Evolutionary conservation across 2,888 invertebrate species (phyloP).

Genomic region (Agapetus fuscipes): DNA sequence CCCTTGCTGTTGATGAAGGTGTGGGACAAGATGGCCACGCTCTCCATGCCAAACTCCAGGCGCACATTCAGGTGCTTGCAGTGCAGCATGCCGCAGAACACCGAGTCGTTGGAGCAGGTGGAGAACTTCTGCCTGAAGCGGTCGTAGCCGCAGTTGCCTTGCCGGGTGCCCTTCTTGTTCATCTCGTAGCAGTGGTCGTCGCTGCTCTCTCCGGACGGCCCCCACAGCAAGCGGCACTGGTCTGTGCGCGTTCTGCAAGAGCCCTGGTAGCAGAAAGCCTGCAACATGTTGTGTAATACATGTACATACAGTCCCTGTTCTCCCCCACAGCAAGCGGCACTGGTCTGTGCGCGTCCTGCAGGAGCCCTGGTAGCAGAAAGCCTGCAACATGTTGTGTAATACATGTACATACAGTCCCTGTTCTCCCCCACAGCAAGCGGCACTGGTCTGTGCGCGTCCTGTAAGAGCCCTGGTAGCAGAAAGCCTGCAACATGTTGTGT

Average conservation of each 20-base stretch:
- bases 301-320: no score
- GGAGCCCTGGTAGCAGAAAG: no score
- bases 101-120: slow-evolving; percentile 63
- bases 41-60: slow-evolving; percentile 91
- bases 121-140: slow-evolving; percentile 61
- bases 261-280: slow-evolving; percentile 86
- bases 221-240: slow-evolving; percentile 92
- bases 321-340: no score
- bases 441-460: no score
- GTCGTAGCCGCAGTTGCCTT: slow-evolving; percentile 93
- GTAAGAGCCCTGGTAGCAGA: no score
- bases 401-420: no score
- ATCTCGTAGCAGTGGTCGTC: slow-evolving; percentile 73
- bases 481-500: no score
- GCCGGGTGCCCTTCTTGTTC: slow-evolving; percentile 68
- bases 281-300: no score
- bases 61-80: slow-evolving; percentile 90
- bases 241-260: slow-evolving; percentile 80
- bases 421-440: no score
- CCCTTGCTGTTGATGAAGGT: slow-evolving; percentile 74
- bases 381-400: no score
- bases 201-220: slow-evolving; percentile 77
- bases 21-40: slow-evolving; percentile 71
- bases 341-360: no score
- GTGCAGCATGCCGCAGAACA: slow-evolving; percentile 88